phyloP scores from a whole-genome alignment of 2,888 invertebrate species.

The Apodemia zela region DNA sequence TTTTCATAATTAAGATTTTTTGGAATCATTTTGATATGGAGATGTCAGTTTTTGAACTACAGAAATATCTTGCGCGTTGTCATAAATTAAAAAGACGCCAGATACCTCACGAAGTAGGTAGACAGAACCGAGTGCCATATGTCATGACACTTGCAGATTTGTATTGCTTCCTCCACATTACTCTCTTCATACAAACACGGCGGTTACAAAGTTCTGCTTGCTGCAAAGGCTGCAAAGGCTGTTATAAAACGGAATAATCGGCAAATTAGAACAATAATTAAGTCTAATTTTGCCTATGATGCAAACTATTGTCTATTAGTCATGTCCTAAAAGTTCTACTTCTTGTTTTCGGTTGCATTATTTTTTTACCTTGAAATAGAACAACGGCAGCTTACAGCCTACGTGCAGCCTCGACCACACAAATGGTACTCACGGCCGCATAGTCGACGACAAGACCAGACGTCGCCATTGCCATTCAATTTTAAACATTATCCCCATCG shows the following conservation, averaged over 20 bases:
- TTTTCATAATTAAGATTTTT: too few species aligned
- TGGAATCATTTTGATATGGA: too few species aligned
- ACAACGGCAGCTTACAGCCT: constrained; percentile 38
- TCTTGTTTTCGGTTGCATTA: constrained; percentile 47
- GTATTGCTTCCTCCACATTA: too few species aligned
- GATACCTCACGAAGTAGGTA: too few species aligned
- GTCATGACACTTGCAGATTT: too few species aligned
- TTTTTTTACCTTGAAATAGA: constrained; percentile 48
- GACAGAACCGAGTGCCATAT: too few species aligned
- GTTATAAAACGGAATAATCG: not conserved
- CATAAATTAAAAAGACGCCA: too few species aligned
- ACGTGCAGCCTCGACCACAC: constrained; percentile 70
- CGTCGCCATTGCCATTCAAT: constrained; percentile 17
- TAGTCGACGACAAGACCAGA: constrained; percentile 44
- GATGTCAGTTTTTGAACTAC: too few species aligned
- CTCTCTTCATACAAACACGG: too few species aligned
- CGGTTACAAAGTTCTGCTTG: too few species aligned
- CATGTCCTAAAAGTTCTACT: constrained; percentile 58
- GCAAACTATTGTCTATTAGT: constrained; percentile 50
- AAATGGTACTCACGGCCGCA: constrained; percentile 63
- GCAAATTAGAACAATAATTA: not conserved
- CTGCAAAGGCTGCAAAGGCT: too few species aligned
- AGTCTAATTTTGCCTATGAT: not conserved
- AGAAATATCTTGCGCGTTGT: too few species aligned
- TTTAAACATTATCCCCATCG: constrained; percentile 22